Evolutionary conservation across 2,113 vertebrate genomes (phyloP).

Genomic region (Paratilapia polleni): DNA sequence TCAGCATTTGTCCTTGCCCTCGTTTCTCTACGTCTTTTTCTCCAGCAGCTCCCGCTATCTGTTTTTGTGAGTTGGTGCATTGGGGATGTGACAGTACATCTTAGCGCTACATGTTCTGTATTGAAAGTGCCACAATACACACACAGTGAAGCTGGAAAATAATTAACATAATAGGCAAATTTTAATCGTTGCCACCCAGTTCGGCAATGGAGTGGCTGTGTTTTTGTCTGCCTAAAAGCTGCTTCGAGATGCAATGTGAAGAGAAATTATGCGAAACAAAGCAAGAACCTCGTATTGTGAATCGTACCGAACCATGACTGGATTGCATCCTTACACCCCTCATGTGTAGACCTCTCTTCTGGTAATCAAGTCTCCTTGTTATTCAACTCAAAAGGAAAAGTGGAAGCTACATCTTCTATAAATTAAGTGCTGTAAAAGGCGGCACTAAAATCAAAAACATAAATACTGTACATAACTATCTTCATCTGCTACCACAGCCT

Average conservation of each 20-base stretch:
- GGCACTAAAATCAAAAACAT: slow-evolving; percentile 81
- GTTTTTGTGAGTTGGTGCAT: background rate
- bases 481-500: slow-evolving; percentile 62
- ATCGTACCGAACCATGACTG: background rate
- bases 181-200: background rate
- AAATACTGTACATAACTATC: slow-evolving; percentile 87
- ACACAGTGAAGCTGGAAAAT: background rate
- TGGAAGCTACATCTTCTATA: slow-evolving; percentile 77
- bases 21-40: background rate
- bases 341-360: background rate
- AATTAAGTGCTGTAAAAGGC: slow-evolving; percentile 86
- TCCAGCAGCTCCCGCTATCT: background rate
- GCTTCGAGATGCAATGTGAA: background rate
- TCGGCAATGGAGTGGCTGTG: background rate
- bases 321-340: background rate
- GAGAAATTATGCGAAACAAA: background rate
- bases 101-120: background rate
- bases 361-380: slow-evolving; percentile 10
- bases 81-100: background rate
- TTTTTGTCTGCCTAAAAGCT: background rate
- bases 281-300: background rate
- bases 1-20: slow-evolving; percentile 44
- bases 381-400: slow-evolving; percentile 41
- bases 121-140: background rate
- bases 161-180: background rate